Percentiles rank a stretch among this genome's conserved stretches.
Conservation (phyloP, 2,797 vertebrate genomes). For the Sebastes trivittatus region DNA sequence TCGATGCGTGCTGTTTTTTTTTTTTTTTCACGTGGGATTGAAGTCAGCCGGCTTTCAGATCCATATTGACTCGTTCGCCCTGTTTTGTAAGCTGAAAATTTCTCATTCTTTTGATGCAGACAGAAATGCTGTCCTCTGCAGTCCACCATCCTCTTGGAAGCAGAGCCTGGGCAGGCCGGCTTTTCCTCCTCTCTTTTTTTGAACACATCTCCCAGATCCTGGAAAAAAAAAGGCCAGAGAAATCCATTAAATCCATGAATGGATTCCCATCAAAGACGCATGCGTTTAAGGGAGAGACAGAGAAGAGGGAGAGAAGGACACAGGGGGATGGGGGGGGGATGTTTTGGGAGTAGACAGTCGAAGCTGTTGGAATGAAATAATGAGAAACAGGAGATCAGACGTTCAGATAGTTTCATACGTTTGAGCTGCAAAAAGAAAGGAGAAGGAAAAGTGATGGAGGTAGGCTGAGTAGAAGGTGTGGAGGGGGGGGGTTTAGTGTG, state of each 20-base stretch:
- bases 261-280: constrained; percentile 83
- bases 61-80: constrained; percentile 75
- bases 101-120: constrained; percentile 79
- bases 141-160: constrained; percentile 73
- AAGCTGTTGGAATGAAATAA: constrained; percentile 80
- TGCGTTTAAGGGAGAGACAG: constrained; percentile 71
- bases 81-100: constrained; percentile 79
- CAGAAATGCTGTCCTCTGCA: constrained; percentile 82
- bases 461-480: constrained; percentile 58
- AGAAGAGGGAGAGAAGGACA: constrained; percentile 36
- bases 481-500: constrained; percentile 46
- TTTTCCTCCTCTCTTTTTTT: constrained; percentile 47
- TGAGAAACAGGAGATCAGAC: constrained; percentile 79
- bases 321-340: constrained; percentile 28
- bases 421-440: constrained; percentile 63
- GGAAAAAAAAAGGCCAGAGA: constrained; percentile 78
- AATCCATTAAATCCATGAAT: constrained; percentile 88
- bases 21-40: constrained; percentile 57
- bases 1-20: constrained; percentile 36
- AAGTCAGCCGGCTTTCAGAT: constrained; percentile 75
- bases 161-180: constrained; percentile 50
- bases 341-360: constrained; percentile 61
- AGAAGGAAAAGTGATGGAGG: constrained; percentile 55
- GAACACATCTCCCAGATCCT: constrained; percentile 77
- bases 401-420: constrained; percentile 71